These are phyloP conservation scores for Apteryx owenii DNA, from an alignment of 2,113 vertebrate genomes.

Conservation along the genomic window DNA sequence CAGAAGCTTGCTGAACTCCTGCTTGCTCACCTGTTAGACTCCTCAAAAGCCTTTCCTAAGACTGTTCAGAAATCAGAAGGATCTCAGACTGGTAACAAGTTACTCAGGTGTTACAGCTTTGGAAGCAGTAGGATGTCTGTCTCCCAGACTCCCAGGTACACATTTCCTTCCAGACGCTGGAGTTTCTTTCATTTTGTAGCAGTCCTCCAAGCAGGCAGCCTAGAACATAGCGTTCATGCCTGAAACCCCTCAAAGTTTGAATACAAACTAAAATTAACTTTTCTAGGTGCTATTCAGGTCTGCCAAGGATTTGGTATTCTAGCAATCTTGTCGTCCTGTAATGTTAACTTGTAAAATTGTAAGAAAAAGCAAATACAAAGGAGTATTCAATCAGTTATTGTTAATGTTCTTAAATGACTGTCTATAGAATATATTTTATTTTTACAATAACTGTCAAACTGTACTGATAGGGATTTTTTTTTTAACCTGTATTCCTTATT, in stretches of 20 bases:
- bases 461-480: background rate
- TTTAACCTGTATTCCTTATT: background rate
- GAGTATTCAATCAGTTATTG: background rate
- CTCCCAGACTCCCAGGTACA: background rate
- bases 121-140: background rate
- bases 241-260: background rate
- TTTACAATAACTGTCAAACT: background rate
- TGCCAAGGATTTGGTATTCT: background rate
- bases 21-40: fast-evolving
- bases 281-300: background rate
- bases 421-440: background rate
- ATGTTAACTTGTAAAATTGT: background rate
- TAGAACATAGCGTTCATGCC: background rate
- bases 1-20: background rate
- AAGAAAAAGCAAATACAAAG: background rate
- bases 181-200: background rate
- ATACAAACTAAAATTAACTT: background rate
- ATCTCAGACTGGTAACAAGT: background rate
- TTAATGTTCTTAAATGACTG: background rate
- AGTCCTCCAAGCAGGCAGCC: background rate
- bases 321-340: background rate
- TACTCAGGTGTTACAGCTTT: background rate
- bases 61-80: background rate
- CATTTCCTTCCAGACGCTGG: background rate
- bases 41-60: background rate